phyloP scores from a whole-genome alignment of 2,888 invertebrate genomes.

The Parnassius orleans region DNA sequence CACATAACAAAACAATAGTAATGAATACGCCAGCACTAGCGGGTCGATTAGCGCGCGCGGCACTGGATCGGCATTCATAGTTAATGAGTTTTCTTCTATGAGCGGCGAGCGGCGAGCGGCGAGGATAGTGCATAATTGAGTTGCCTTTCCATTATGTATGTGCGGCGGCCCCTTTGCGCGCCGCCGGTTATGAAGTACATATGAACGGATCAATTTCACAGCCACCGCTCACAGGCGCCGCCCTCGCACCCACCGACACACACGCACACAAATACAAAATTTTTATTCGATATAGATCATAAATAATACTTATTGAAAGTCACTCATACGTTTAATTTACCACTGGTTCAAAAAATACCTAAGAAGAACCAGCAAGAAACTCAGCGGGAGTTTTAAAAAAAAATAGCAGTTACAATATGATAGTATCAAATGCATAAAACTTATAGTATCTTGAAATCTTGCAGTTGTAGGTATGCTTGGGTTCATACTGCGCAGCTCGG shows the following conservation, averaged over 20 bases:
- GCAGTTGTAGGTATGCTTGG: too few relatives aligned
- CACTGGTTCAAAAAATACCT: too few relatives aligned
- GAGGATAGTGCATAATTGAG: not conserved
- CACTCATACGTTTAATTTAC: too few relatives aligned
- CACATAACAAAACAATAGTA: not conserved
- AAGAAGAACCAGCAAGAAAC: too few relatives aligned
- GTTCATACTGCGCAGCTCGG: too few relatives aligned
- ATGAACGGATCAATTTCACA: not conserved
- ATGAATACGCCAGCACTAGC: not conserved
- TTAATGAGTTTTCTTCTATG: not conserved
- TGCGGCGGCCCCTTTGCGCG: slow-evolving; percentile 1
- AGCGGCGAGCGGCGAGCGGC: not conserved
- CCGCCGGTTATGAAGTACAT: not conserved
- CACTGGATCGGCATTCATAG: not conserved
- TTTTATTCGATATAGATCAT: too few relatives aligned
- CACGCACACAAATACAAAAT: not conserved
- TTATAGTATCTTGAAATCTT: too few relatives aligned
- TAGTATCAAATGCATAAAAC: too few relatives aligned
- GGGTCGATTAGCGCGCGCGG: not conserved
- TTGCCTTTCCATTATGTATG: not conserved
- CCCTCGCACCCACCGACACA: not conserved
- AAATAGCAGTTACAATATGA: too few relatives aligned
- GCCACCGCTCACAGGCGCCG: not conserved
- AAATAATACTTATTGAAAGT: too few relatives aligned
- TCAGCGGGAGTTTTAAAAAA: too few relatives aligned